phyloP scores from a whole-genome alignment of 1,140 invertebrate species.

The Scaptodrosophila lebanonensis region DNA sequence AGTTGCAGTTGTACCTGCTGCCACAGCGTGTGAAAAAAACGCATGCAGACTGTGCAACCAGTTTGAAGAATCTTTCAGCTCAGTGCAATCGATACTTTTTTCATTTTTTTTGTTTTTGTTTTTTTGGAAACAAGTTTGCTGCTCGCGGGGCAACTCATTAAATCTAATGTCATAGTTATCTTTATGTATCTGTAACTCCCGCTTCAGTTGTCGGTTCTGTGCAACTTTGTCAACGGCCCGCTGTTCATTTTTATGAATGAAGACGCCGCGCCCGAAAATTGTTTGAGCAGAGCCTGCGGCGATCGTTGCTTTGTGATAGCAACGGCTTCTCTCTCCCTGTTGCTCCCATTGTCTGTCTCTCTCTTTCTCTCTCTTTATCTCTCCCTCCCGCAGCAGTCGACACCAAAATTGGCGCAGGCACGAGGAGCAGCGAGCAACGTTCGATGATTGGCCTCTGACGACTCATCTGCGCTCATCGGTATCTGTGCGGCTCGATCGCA shows the following conservation, averaged over 20 bases:
- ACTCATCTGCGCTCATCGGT: slow-evolving; percentile 20
- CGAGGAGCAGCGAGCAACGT: slow-evolving; percentile 1
- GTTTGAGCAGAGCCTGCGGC: slow-evolving; percentile 31
- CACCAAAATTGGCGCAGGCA: not conserved
- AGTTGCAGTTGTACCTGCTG: slow-evolving; percentile 44
- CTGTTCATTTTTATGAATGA: slow-evolving; percentile 58
- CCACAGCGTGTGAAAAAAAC: slow-evolving; percentile 48
- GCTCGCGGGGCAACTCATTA: slow-evolving; percentile 53
- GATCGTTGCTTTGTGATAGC: slow-evolving; percentile 61
- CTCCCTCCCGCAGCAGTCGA: no score
- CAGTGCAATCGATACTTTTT: slow-evolving; percentile 70
- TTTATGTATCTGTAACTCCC: slow-evolving; percentile 58
- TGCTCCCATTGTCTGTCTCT: no score
- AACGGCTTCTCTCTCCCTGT: no score
- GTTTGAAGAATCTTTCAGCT: slow-evolving; percentile 53
- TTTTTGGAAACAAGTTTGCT: slow-evolving; percentile 28
- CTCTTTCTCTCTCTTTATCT: no score
- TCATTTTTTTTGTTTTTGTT: not conserved
- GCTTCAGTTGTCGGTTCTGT: slow-evolving; percentile 27
- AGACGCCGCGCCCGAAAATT: slow-evolving; percentile 8
- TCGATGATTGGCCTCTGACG: not conserved
- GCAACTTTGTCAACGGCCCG: slow-evolving; percentile 65
- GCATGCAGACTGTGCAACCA: slow-evolving; percentile 33
- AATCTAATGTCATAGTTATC: slow-evolving; percentile 66
- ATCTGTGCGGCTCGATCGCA: slow-evolving; percentile 40